Evolutionary conservation across 2,797 vertebrate species (phyloP).

Genomic region (Chanos chanos): DNA sequence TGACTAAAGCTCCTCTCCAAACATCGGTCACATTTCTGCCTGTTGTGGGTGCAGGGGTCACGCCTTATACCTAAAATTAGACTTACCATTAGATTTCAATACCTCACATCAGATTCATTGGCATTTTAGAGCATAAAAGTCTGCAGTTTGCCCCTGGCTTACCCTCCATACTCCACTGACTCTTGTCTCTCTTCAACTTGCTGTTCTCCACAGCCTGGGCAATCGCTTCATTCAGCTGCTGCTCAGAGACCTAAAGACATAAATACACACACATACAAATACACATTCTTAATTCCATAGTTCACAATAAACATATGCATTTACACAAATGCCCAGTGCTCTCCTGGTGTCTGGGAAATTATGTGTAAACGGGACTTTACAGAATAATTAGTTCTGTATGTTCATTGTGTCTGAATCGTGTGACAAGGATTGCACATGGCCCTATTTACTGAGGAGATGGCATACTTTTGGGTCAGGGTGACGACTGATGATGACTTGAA

Average conservation of each 20-base stretch:
- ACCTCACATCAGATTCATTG: neutral
- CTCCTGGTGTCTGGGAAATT: too few relatives aligned
- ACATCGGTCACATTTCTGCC: constrained; percentile 72
- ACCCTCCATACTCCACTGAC: constrained; percentile 83
- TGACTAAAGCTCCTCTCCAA: constrained; percentile 61
- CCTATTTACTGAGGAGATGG: too few relatives aligned
- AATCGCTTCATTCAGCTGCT: constrained; percentile 86
- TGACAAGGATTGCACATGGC: too few relatives aligned
- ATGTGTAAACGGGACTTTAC: too few relatives aligned
- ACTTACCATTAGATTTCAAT: constrained; percentile 1
- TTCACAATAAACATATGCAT: neutral
- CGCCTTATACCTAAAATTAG: constrained; percentile 67
- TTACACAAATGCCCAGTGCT: neutral
- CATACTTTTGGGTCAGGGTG: constrained; percentile 93
- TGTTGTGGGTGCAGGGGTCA: constrained; percentile 74
- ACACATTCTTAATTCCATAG: neutral
- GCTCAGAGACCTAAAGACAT: constrained; percentile 82
- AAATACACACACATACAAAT: constrained; percentile 8
- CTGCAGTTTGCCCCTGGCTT: constrained; percentile 14
- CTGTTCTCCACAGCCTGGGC: constrained; percentile 79
- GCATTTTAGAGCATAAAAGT: constrained; percentile 2
- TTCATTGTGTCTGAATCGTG: too few relatives aligned
- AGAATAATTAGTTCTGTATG: too few relatives aligned
- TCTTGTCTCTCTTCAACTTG: constrained; percentile 77
- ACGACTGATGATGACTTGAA: constrained; percentile 87